Evolutionary conservation across 1,140 invertebrate genomes (phyloP).

Genomic region (Sweltsa coloradensis): DNA sequence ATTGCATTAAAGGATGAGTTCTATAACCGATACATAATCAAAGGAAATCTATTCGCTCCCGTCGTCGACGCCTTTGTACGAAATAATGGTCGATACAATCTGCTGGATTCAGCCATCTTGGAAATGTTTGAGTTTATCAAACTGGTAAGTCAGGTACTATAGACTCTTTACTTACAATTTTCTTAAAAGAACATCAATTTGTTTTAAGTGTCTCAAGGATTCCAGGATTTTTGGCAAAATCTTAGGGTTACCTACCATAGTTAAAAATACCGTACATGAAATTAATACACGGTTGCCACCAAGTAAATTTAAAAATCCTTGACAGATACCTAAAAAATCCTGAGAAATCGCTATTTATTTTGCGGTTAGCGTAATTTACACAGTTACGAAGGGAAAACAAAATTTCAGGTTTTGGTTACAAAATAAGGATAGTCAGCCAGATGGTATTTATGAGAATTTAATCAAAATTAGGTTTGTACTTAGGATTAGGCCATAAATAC

Average conservation of each 20-base stretch:
- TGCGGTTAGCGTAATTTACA: constrained; percentile 5
- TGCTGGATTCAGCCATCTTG: constrained; percentile 95
- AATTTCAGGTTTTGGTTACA: too few relatives aligned
- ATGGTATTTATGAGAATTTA: too few relatives aligned
- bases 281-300: background rate
- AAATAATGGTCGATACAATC: constrained; percentile 96
- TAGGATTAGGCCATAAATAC: too few relatives aligned
- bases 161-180: too few relatives aligned
- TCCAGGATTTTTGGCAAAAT: too few relatives aligned
- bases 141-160: constrained; percentile 50
- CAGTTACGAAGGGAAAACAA: too few relatives aligned
- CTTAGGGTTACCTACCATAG: background rate
- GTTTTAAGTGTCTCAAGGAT: background rate
- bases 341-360: too few relatives aligned
- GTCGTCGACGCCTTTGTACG: constrained; percentile 92
- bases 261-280: background rate
- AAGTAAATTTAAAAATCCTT: too few relatives aligned
- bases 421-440: too few relatives aligned
- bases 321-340: too few relatives aligned
- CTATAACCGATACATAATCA: constrained; percentile 94
- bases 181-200: constrained; percentile 8
- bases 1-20: constrained; percentile 97
- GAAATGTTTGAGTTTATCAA: constrained; percentile 99
- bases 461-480: too few relatives aligned
- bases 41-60: constrained; percentile 88